Conservation (phyloP, 1,140 invertebrate species). For the Dendrolimus punctatus region DNA sequence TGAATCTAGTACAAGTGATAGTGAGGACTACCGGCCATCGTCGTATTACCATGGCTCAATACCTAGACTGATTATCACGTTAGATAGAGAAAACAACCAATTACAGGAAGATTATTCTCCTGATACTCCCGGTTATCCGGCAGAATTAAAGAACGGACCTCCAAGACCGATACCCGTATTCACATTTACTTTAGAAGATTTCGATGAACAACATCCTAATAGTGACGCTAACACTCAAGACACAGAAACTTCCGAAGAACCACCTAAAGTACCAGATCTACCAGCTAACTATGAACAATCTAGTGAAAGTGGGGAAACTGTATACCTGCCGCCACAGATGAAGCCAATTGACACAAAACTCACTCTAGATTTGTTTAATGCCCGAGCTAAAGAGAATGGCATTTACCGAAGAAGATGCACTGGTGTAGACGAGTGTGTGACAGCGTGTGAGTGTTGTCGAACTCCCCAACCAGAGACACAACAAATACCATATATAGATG, state of each 20-base stretch:
- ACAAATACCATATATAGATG: constrained; percentile 67
- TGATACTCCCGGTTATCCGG: constrained; percentile 47
- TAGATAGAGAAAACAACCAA: constrained; percentile 57
- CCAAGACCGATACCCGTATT: constrained; percentile 51
- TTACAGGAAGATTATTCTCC: constrained; percentile 51
- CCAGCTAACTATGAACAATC: constrained; percentile 40
- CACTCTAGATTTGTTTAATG: constrained; percentile 46
- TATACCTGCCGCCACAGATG: constrained; percentile 55
- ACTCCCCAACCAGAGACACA: constrained; percentile 54
- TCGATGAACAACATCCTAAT: constrained; percentile 30
- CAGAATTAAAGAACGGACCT: constrained; percentile 27
- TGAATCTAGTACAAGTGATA: constrained; percentile 67
- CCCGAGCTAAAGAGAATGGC: constrained; percentile 32
- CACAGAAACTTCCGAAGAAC: constrained; percentile 26
- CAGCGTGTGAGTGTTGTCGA: constrained; percentile 60
- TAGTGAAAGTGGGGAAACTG: constrained; percentile 39
- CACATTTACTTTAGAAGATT: constrained; percentile 61
- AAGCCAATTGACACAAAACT: constrained; percentile 50
- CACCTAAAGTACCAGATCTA: constrained; percentile 36
- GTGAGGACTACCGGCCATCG: constrained; percentile 33
- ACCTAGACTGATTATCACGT: constrained; percentile 53
- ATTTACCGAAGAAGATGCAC: constrained; percentile 43
- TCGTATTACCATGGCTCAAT: constrained; percentile 54
- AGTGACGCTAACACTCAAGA: constrained; percentile 13
- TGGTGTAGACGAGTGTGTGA: constrained; percentile 49